phyloP scores from a whole-genome alignment of 2,888 invertebrate genomes.

The Lithophane socia region DNA sequence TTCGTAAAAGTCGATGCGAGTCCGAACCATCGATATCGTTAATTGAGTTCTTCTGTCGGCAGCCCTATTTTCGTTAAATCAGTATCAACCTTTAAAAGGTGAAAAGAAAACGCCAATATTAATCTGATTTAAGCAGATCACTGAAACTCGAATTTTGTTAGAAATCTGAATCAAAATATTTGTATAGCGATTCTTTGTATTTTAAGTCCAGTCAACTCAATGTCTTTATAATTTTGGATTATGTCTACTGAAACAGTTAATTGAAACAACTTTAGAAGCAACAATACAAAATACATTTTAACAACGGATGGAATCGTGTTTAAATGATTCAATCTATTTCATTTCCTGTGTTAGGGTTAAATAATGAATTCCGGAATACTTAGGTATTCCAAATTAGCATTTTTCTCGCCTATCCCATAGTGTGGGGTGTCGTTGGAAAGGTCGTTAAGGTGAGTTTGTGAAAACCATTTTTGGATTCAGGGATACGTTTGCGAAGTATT shows the following conservation, averaged over 20 bases:
- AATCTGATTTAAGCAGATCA: slow-evolving; percentile 43
- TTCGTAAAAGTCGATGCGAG: slow-evolving; percentile 51
- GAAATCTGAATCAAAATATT: slow-evolving; percentile 38
- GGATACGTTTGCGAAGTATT: no score
- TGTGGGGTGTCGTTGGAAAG: no score
- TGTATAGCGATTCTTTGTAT: neutral
- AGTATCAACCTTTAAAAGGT: slow-evolving; percentile 41
- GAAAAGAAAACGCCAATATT: slow-evolving; percentile 32
- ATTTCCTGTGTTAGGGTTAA: neutral
- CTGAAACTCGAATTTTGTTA: slow-evolving; percentile 24
- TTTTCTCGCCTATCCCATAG: no score
- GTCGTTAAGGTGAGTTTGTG: no score
- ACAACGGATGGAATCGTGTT: neutral
- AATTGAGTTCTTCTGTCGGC: slow-evolving; percentile 59
- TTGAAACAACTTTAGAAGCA: slow-evolving; percentile 12
- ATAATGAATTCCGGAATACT: neutral
- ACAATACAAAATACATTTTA: neutral
- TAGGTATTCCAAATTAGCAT: neutral
- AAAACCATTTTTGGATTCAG: no score
- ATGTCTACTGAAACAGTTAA: slow-evolving; percentile 31
- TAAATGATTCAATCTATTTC: no score
- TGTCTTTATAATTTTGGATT: slow-evolving; percentile 13
- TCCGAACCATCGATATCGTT: slow-evolving; percentile 46
- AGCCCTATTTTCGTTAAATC: slow-evolving; percentile 40
- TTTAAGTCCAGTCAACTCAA: slow-evolving; percentile 14